Percentiles rank a stretch among this genome's conserved stretches.
phyloP scores from a whole-genome alignment of 1,140 invertebrate genomes.

The Tachypleus tridentatus region DNA sequence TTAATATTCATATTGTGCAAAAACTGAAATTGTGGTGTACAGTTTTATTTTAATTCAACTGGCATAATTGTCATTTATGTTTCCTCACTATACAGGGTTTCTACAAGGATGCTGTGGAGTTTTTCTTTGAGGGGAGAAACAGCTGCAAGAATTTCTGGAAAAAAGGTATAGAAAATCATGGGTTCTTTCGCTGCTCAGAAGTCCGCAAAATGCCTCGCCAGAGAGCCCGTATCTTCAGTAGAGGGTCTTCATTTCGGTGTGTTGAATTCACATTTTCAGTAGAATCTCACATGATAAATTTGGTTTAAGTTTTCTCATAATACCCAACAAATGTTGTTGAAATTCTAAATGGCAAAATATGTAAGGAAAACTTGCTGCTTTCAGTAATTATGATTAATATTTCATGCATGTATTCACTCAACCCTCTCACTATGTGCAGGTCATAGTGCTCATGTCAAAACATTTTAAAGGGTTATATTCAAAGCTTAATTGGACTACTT shows the following conservation, averaged over 20 bases:
- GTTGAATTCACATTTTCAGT: conserved; percentile 5
- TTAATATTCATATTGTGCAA: no score
- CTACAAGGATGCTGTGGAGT: conserved; percentile 96
- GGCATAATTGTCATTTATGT: no score
- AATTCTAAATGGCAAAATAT: not conserved
- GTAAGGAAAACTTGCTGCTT: not conserved
- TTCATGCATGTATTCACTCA: no score
- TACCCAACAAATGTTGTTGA: not conserved
- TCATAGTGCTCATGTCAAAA: no score
- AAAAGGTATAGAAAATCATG: conserved; percentile 98
- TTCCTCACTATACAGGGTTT: conserved; percentile 52
- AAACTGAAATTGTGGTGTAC: no score
- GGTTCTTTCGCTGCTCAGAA: conserved; percentile 86
- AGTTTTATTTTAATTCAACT: no score
- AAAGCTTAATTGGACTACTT: no score
- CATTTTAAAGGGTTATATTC: no score
- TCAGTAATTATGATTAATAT: not conserved
- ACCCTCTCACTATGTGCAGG: no score
- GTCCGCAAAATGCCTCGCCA: conserved; percentile 65
- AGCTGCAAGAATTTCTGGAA: conserved; percentile 99
- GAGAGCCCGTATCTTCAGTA: conserved; percentile 76
- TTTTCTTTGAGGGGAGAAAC: conserved; percentile 94
- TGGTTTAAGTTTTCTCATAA: not conserved
- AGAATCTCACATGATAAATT: not conserved
- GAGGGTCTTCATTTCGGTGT: conserved; percentile 91